phyloP scores from a whole-genome alignment of 1,140 invertebrate genomes.

The Drosophila quadrilineata region DNA sequence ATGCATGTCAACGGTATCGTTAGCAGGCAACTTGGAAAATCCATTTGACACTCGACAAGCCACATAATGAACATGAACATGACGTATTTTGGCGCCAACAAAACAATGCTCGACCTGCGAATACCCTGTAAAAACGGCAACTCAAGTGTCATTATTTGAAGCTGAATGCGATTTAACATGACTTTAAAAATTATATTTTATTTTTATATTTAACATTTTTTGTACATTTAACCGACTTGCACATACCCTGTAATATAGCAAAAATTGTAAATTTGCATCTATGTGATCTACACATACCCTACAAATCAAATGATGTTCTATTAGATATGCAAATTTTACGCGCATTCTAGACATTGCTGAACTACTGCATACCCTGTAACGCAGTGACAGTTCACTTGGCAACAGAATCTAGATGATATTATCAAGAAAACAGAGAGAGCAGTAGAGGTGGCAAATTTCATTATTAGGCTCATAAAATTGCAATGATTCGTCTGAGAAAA shows the following conservation, averaged over 20 bases:
- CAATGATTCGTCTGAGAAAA: slow-evolving; percentile 49
- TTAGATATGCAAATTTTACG: too few species aligned
- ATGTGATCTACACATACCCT: not conserved
- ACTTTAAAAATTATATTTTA: not conserved
- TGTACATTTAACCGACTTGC: not conserved
- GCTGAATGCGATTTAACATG: too few species aligned
- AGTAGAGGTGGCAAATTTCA: slow-evolving; percentile 36
- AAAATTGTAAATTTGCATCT: not conserved
- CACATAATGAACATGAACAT: slow-evolving; percentile 50
- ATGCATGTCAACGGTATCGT: slow-evolving; percentile 37
- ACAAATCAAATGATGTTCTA: not conserved
- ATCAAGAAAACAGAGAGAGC: too few species aligned
- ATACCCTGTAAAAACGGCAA: slow-evolving; percentile 1
- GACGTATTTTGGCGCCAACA: too few species aligned
- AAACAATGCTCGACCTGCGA: not conserved
- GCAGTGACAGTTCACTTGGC: too few species aligned
- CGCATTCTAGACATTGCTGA: too few species aligned
- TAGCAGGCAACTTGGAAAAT: slow-evolving; percentile 52
- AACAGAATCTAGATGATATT: too few species aligned
- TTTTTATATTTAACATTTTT: not conserved
- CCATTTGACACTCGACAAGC: slow-evolving; percentile 56
- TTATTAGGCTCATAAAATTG: slow-evolving; percentile 70
- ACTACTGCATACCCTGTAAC: too few species aligned
- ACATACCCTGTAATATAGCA: not conserved
- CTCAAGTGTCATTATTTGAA: too few species aligned